Evolutionary conservation across 2,797 vertebrate genomes (phyloP).

Genomic region (Gallirallus australis): DNA sequence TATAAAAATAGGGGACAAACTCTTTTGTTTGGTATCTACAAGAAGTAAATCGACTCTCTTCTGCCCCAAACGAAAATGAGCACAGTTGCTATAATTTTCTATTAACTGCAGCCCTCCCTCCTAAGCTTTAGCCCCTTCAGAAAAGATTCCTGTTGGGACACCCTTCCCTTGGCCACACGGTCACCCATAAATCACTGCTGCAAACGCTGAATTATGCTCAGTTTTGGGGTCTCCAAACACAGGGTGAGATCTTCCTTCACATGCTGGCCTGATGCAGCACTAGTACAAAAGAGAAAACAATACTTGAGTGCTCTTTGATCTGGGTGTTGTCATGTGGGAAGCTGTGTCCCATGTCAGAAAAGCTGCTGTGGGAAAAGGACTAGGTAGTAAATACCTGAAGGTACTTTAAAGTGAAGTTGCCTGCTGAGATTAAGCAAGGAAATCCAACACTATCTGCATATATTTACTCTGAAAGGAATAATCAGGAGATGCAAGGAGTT

Average conservation of each 20-base stretch:
- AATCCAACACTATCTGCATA: slow-evolving; percentile 40
- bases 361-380: slow-evolving; percentile 1
- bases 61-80: neutral
- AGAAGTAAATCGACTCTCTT: neutral
- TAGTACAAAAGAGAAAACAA: neutral
- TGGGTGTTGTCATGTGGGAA: neutral
- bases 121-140: neutral
- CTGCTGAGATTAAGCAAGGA: slow-evolving; percentile 60
- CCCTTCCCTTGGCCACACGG: neutral
- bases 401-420: slow-evolving; percentile 50
- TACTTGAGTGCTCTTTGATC: neutral
- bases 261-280: neutral
- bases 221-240: neutral
- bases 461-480: slow-evolving; percentile 27
- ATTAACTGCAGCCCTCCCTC: neutral
- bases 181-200: neutral
- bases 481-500: neutral
- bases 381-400: slow-evolving; percentile 64
- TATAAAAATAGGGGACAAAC: neutral
- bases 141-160: neutral
- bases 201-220: neutral
- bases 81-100: neutral
- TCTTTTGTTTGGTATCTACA: neutral
- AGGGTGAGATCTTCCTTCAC: neutral
- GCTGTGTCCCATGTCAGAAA: neutral